These are phyloP conservation scores for Pediacus dermestoides DNA, from an alignment of 2,888 invertebrate species.

Conservation along the genomic window DNA sequence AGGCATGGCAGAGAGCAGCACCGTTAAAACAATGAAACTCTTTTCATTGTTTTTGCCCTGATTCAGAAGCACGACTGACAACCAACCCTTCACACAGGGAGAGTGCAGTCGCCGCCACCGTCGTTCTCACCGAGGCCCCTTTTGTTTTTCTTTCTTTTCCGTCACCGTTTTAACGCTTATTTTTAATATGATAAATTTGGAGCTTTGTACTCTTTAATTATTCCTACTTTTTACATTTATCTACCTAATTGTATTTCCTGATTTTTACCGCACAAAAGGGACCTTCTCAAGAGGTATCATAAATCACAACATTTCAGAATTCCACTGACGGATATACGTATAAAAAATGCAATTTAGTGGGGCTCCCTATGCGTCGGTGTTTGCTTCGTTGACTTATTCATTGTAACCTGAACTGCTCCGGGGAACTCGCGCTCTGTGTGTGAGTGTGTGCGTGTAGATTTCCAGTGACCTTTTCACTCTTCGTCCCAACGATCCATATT, in stretches of 20 bases:
- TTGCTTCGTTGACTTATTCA: conserved; percentile 39
- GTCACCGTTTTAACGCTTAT: conserved; percentile 49
- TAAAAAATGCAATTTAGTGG: conserved; percentile 43
- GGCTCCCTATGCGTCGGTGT: conserved; percentile 33
- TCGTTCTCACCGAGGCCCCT: conserved; percentile 27
- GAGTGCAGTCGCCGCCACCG: too few relatives aligned
- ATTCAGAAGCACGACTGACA: conserved; percentile 47
- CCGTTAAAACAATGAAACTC: conserved; percentile 48
- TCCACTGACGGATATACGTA: conserved; percentile 33
- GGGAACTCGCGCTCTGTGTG: conserved; percentile 18
- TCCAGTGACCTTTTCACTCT: conserved; percentile 29
- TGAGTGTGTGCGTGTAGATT: conserved; percentile 14
- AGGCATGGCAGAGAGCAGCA: conserved; percentile 20
- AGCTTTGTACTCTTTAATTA: conserved; percentile 52
- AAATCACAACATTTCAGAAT: conserved; percentile 47
- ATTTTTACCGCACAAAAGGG: conserved; percentile 42
- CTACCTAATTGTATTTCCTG: conserved; percentile 52
- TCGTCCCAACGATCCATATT: conserved; percentile 31
- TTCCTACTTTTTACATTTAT: conserved; percentile 50
- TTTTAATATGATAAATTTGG: conserved; percentile 52
- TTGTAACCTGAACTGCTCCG: conserved; percentile 41
- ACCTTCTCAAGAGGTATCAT: conserved; percentile 47
- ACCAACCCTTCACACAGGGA: conserved; percentile 47
- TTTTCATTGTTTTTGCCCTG: conserved; percentile 50
- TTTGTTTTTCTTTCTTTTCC: conserved; percentile 50